Percentiles rank a stretch among this genome's conserved stretches.
Conservation (phyloP, 2,113 vertebrate species). For the Halcyon malimbica region DNA sequence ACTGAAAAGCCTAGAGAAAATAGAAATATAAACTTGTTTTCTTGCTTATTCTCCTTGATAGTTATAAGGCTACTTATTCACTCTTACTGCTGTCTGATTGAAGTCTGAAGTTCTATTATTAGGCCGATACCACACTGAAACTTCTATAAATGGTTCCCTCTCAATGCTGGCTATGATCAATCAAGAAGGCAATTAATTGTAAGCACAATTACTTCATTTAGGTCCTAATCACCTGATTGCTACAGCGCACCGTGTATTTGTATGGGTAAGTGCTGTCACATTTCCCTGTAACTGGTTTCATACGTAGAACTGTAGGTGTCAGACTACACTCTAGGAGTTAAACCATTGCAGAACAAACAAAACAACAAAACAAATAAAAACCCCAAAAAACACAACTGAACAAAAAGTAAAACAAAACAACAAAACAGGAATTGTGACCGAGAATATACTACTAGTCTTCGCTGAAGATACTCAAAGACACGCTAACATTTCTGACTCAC, state of each 20-base stretch:
- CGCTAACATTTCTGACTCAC: background rate
- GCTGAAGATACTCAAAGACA: background rate
- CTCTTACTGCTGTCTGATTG: background rate
- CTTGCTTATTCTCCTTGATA: background rate
- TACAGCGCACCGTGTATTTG: background rate
- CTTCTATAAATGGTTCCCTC: background rate
- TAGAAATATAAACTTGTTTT: background rate
- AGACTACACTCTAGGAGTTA: background rate
- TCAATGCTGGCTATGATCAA: background rate
- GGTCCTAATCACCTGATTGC: background rate
- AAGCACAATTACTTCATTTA: background rate
- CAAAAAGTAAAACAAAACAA: background rate
- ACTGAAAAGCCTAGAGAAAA: background rate
- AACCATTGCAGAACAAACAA: background rate
- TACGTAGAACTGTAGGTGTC: background rate
- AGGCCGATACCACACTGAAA: background rate
- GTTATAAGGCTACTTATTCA: background rate
- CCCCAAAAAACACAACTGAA: background rate
- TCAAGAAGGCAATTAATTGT: background rate
- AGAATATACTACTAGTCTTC: background rate
- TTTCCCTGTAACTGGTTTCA: background rate
- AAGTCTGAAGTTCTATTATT: background rate
- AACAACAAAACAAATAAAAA: background rate
- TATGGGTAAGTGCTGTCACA: background rate
- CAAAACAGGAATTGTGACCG: background rate